Base-by-base conservation (phyloP, 2,797 vertebrate species). In the Myiotriccus ornatus region DNA sequence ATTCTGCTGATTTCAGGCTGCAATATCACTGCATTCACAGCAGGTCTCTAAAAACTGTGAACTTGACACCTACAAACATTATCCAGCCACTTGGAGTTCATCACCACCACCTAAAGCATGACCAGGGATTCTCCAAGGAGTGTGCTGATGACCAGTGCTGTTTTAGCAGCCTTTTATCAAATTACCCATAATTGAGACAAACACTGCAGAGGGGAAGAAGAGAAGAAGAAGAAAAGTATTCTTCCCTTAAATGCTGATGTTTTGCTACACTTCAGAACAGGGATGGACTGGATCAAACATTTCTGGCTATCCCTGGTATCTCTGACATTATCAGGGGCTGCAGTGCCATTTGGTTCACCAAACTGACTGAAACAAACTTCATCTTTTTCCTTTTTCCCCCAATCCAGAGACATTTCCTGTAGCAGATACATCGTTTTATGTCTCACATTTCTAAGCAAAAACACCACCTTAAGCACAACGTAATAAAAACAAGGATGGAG, bases 381-480 rank as follows among this genome's bases (percentile, higher is more conserved):
- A 18, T 13, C 13, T 46, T 71, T 7, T 55, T 17, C 30, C 37
- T 76, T 53, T 62, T 46, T 10, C 21, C 19, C 6, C 4, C 14
- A 11, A 55, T 15, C 27, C 43, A 30, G 70, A 88, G 32, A 67
- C 37, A 11, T 39, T 78, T 53, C 0, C 0, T 1, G 1, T 4
- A n/a, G 50, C 60, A 27, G 34, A 52, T 20, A 52, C 11, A n/a
- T 27, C 53, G 30, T 25, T 68, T 46, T 21, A 20, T 2, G 7
- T 43, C 39, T 32, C 68, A 52, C 41, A 41, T 24, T 55, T 28
- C 17, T n/a, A 44, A 77, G 47, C 18, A 76, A 68, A 79, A 79
- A 7, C 37, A 87, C 19, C 17, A 35, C 16, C 27, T 87, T 30
- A 60, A 39, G 44, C 7, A 3, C 59, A 68, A n/a, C 5, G 19